Base-by-base conservation (phyloP, 2,888 invertebrate species). In the Apantesis nais region DNA sequence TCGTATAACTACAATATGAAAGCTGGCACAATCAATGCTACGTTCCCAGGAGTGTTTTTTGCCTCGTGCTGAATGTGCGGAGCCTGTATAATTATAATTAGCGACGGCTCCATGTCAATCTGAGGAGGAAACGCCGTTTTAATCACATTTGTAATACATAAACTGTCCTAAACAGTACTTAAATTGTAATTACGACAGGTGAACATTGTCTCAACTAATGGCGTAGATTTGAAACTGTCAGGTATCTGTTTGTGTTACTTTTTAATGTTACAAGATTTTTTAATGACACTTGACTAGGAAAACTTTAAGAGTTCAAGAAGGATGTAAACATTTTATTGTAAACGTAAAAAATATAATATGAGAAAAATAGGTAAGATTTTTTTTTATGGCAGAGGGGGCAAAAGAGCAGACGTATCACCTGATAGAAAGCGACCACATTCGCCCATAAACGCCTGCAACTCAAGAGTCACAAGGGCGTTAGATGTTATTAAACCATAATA, bases 41-140 rank as follows among this genome's bases (percentile, higher is more conserved):
- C 78, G 81, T 88, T 88, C 87, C 83, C 86, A 87, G 81, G 84
- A 74, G 71, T 64, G 82, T 89, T 90, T 55, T 89, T 90, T 90
- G 82, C 78, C 71, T 70, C 77, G 70, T 85, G 82, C 83, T 83
- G 76, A 81, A 81, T 83, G 80, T 76, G 81, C 82, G 82, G 79
- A 77, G 77, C 80, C 81, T 74, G 75, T 86, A 82, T 87, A 85
- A 83, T 87, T 86, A 85, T 87, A 89, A 88, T 89, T 88, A 87
- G 82, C 81, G 77, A 83, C 77, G 79, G 80, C 83, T 86, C 76
- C 85, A 86, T 88, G 84, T 88, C 87, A 85, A 83, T 84, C 78
- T 83, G 78, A 83, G 73, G 78, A 83, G 81, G 80, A 85, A 86
- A 86, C 84, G 86, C 79, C 75, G 83, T 88, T 87, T 87, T 86